Base-by-base conservation (phyloP, 2,113 vertebrate genomes). In the Pomatorhinus ruficollis region DNA sequence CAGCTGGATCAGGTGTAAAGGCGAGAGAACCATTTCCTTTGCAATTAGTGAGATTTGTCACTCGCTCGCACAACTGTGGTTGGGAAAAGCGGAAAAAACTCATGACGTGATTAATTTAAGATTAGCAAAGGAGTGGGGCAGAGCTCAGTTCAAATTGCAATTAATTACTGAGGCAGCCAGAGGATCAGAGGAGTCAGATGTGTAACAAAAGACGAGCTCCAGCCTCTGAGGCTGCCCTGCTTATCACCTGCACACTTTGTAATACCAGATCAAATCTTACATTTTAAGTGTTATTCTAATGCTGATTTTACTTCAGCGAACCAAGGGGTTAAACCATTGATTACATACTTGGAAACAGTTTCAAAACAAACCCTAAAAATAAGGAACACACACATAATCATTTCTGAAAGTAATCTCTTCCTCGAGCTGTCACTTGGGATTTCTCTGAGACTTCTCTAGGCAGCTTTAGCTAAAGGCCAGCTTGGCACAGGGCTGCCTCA, bases 321-420 rank as follows among this genome's bases (percentile, higher is more conserved):
- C 24, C n/a, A 8, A 60, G 64, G 44, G 49, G 92, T 83, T 95
- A 85, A 94, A 85, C 64, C 2, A 91, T 90, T 44, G 81, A 80
- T 95, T 68, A 24, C 37, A 24, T 16, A 11, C 45, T 68, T n/a
- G 65, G 82, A 53, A 83, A 61, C 82, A 49, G 80, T 85, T 96
- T 87, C 79, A 76, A 93, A 95, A 93, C 57, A 21, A 85, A 83
- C 35, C 53, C 88, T 94, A 91, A 78, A 91, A 93, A 79, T 87
- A 96, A 91, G 75, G 60, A 83, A 42, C n/a, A 25, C 9, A 3
- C 16, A 8, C 15, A 5, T 97, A 90, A 95, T 96, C 40, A 65
- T 95, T 95, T 79, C 88, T 92, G 94, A 93, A 93, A 65, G 65
- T 97, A 96, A 93, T 95, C 92, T 90, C 90, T 93, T 85, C 75